Evolutionary conservation across 92 coral and sea anemone genomes (phyloP).

Genomic region (Porites cylindrica): DNA sequence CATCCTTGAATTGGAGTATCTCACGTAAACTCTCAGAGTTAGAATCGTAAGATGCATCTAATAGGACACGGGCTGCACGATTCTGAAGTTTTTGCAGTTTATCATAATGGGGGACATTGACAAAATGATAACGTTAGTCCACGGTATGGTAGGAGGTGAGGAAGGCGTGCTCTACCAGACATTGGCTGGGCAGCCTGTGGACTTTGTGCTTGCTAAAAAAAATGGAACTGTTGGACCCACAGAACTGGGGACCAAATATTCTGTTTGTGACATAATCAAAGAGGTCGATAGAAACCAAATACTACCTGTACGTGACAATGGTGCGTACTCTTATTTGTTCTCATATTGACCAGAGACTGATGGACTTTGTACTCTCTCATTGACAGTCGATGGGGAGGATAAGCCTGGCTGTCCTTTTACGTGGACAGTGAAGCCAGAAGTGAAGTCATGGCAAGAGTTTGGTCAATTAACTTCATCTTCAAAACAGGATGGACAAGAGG

Average conservation of each 20-base stretch:
- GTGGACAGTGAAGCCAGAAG: constrained; percentile 46
- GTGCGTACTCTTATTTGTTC: constrained; percentile 41
- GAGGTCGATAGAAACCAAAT: constrained; percentile 9
- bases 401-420: constrained; percentile 64
- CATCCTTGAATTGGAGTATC: too few relatives aligned
- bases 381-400: constrained; percentile 48
- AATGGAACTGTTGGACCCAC: constrained; percentile 16
- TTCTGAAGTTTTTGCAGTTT: too few relatives aligned
- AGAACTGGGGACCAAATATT: not conserved
- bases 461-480: not conserved
- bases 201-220: constrained; percentile 51
- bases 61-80: too few relatives aligned
- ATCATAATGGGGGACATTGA: not conserved
- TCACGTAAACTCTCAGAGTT: too few relatives aligned
- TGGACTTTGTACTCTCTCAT: constrained; percentile 41
- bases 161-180: constrained; percentile 56
- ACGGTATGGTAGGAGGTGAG: constrained; percentile 58
- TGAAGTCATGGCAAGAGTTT: not conserved
- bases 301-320: constrained; percentile 28
- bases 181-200: constrained; percentile 45
- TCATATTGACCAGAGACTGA: constrained; percentile 25
- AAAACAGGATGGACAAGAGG: not conserved
- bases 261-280: constrained; percentile 46
- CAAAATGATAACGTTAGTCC: not conserved
- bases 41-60: too few relatives aligned